Evolutionary conservation across 2,113 vertebrate species (phyloP).

Genomic region (Mungos mungo): DNA sequence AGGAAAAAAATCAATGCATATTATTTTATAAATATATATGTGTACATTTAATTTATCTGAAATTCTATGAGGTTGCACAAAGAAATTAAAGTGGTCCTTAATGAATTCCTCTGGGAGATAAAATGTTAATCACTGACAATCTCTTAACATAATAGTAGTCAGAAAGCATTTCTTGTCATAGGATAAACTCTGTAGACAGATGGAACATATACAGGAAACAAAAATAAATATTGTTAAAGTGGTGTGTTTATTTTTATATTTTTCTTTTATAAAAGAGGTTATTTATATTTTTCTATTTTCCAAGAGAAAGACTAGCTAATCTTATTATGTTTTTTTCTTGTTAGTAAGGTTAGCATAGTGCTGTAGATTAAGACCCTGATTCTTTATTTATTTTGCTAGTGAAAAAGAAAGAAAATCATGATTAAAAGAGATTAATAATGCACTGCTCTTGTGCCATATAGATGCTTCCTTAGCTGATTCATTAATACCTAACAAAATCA

Average conservation of each 20-base stretch:
- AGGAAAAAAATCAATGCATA: not conserved
- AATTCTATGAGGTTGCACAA: not conserved
- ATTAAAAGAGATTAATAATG: not conserved
- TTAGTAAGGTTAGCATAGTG: not conserved
- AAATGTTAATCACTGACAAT: not conserved
- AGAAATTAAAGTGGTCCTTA: not conserved
- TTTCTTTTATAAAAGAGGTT: not conserved
- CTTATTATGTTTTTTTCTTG: not conserved
- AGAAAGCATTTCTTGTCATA: not conserved
- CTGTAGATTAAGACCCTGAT: not conserved
- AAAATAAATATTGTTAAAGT: not conserved
- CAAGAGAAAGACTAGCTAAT: not conserved
- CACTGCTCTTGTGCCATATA: not conserved
- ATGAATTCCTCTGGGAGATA: not conserved
- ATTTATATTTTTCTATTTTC: not conserved
- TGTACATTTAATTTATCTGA: not conserved
- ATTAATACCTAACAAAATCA: constrained; percentile 56
- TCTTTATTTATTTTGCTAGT: not conserved
- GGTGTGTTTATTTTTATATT: not conserved
- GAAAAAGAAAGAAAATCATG: not conserved
- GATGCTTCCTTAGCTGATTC: not conserved
- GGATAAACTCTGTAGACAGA: not conserved
- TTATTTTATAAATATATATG: not conserved
- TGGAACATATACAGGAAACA: not conserved
- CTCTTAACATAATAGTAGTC: not conserved